Base-by-base conservation (phyloP, 2,113 vertebrate species). In the Alexandromys fortis region DNA sequence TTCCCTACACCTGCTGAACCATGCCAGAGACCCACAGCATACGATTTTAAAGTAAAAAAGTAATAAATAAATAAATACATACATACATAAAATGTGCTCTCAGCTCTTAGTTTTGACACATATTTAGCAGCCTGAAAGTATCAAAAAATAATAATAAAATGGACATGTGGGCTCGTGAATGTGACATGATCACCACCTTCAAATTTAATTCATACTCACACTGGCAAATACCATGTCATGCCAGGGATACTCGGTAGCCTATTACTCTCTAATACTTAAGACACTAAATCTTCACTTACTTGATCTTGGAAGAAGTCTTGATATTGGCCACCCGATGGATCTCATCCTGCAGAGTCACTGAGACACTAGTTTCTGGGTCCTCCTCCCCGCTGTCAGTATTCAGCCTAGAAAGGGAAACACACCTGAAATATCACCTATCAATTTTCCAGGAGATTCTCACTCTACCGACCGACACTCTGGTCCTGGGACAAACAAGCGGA, bases 281-380 rank as follows among this genome's bases (percentile, higher is more conserved):
- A 68, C 16, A 26, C 24, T 70, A 5, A 9, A 8, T 55, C 77
- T 75, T 45, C 38, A 98, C 99, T 98, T 89, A 99, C 99, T 99
- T 99, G 98, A 99, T 99, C 98, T 99, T 99, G 90, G 99, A 98
- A 38, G 99, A 99, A 33, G 99, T 99, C 97, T 98, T 99, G 97
- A 99, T 98, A 92, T 98, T 99, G 45, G 98, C 96, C 75, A 99
- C 93, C 55, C 98, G 98, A 17, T 99, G 96, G 94, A 99, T 99
- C 98, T 99, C 99, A 90, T 99, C 99, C 75, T 98, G 98, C 73
- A 99, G 96, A 73, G 97, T 98, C 97, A 98, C 96, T 93, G 98
- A 94, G 45, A 98, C 97, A 55, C 19, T 97, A 97, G 75, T 81
- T 93, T 98, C 98, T 83, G 90, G 86, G 16, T 97, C 97, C 73